phyloP scores from a whole-genome alignment of 2,888 invertebrate species.

The Drosophila colorata region DNA sequence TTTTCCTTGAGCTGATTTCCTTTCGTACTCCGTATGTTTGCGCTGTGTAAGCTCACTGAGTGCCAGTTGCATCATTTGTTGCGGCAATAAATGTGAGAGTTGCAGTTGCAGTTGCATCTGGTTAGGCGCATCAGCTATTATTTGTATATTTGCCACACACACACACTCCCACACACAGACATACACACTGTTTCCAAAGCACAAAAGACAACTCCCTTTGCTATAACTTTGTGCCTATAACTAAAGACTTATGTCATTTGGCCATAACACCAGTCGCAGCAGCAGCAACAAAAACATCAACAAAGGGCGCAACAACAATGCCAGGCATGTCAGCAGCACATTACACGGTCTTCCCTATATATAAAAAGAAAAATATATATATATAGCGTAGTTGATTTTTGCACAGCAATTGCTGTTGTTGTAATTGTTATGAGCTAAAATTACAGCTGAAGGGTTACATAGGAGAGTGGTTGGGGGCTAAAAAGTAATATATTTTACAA shows the following conservation, averaged over 20 bases:
- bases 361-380: constrained; percentile 1
- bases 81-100: constrained; percentile 33
- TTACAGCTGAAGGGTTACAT: constrained; percentile 47
- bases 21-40: constrained; percentile 8
- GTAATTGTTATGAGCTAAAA: constrained; percentile 79
- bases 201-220: constrained; percentile 29
- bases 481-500: constrained; percentile 78
- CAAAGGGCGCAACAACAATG: constrained; percentile 17
- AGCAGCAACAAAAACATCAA: constrained; percentile 13
- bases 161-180: constrained; percentile 16
- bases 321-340: constrained; percentile 74
- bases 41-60: constrained; percentile 28
- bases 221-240: constrained; percentile 41
- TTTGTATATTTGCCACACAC: constrained; percentile 27
- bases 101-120: constrained; percentile 44
- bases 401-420: constrained; percentile 65
- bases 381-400: constrained; percentile 63
- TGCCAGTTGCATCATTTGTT: constrained; percentile 39
- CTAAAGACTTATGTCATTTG: constrained; percentile 77
- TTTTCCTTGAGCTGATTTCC: constrained; percentile 6
- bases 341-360: constrained; percentile 48
- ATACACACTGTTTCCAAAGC: constrained; percentile 16
- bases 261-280: constrained; percentile 44
- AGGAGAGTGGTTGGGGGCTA: constrained; percentile 19
- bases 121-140: constrained; percentile 45